Percentiles rank a stretch among this genome's conserved stretches.
Evolutionary conservation across 2,113 vertebrate species (phyloP).

Genomic region (Scartelaos histophorus): DNA sequence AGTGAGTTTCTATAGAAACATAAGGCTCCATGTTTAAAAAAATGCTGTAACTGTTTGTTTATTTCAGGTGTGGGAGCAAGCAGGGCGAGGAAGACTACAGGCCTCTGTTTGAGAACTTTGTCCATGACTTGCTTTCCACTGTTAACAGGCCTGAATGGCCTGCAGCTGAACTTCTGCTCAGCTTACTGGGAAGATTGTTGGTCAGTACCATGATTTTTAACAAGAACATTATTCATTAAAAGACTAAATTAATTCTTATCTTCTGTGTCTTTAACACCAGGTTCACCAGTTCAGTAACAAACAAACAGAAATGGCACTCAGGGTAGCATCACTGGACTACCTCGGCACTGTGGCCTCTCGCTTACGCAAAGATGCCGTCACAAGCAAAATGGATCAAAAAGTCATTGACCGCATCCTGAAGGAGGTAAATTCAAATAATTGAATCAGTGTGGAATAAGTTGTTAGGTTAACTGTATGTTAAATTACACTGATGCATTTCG

Average conservation of each 20-base stretch:
- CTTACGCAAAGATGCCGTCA: constrained; percentile 93
- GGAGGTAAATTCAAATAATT: constrained; percentile 77
- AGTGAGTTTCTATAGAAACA: constrained; percentile 45
- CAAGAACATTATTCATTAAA: not conserved
- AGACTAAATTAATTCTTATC: not conserved
- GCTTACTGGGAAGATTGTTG: constrained; percentile 92
- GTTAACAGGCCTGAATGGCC: constrained; percentile 99
- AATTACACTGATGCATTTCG: constrained; percentile 54
- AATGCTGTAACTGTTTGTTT: not conserved
- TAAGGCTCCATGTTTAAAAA: not conserved
- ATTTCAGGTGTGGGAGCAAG: constrained; percentile 93
- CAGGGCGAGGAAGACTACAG: constrained; percentile 99
- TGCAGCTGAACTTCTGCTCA: constrained; percentile 93
- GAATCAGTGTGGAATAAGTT: not conserved
- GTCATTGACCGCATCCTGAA: constrained; percentile 91
- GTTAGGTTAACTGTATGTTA: constrained; percentile 7
- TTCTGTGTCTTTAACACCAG: constrained; percentile 61
- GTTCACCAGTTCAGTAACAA: constrained; percentile 99
- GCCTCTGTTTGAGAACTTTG: constrained; percentile 97
- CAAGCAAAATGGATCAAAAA: constrained; percentile 95
- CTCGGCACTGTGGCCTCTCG: constrained; percentile 95
- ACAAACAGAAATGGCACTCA: constrained; percentile 97
- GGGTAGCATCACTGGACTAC: constrained; percentile 97
- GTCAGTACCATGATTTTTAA: constrained; percentile 71
- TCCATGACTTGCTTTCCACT: constrained; percentile 95